phyloP scores from a whole-genome alignment of 2,113 vertebrate genomes.

The Myiozetetes cayanensis region DNA sequence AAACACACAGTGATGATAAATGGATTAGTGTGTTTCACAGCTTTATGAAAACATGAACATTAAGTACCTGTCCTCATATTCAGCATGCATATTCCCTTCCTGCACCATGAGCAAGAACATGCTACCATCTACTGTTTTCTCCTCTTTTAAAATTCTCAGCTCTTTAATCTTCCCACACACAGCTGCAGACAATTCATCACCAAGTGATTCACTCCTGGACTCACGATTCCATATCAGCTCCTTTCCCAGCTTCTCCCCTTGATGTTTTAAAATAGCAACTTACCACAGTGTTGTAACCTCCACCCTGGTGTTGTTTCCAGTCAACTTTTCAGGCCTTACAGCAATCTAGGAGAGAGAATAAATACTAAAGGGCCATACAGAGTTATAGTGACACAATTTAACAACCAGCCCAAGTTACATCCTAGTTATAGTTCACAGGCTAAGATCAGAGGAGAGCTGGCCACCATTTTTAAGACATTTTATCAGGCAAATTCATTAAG shows the following conservation, averaged over 20 bases:
- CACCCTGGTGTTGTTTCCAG: not conserved
- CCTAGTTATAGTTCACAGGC: not conserved
- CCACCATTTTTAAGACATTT: not conserved
- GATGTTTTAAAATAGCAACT: not conserved
- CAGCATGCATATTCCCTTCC: not conserved
- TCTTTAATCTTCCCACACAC: conserved; percentile 30
- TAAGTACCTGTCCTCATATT: not conserved
- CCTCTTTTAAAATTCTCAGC: not conserved
- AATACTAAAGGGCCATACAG: not conserved
- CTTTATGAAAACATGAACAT: not conserved
- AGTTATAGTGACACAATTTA: not conserved
- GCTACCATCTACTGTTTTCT: not conserved
- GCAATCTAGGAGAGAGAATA: not conserved
- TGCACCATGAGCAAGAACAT: not conserved
- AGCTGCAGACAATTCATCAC: conserved; percentile 20
- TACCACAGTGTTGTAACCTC: not conserved
- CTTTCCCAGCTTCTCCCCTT: not conserved
- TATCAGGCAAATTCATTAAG: not conserved
- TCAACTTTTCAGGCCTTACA: not conserved
- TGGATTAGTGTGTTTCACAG: not conserved
- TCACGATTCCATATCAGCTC: not conserved
- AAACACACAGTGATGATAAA: not conserved
- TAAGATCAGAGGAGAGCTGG: not conserved
- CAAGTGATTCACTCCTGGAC: not conserved
- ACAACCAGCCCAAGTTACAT: not conserved